Percentiles rank a stretch among this genome's conserved stretches.
Evolutionary conservation across 2,797 vertebrate species (phyloP).

Genomic region (Coregonus ussuriensis): DNA sequence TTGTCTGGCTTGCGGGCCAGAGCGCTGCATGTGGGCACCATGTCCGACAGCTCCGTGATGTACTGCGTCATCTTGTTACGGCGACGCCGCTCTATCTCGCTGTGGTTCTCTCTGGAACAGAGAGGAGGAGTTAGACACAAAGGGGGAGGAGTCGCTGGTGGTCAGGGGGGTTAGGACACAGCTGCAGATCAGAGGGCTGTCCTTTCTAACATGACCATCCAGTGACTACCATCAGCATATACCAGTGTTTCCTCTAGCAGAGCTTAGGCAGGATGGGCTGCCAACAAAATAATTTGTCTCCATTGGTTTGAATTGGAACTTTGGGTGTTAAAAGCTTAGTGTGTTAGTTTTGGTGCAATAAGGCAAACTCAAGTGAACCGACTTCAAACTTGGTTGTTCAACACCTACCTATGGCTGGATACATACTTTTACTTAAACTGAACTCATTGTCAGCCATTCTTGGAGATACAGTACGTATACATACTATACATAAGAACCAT

Average conservation of each 20-base stretch:
- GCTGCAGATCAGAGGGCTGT: neutral
- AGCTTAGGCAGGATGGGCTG: neutral
- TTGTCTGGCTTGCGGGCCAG: constrained; percentile 97
- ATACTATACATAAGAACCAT: neutral
- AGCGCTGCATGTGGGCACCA: constrained; percentile 99
- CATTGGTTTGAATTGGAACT: neutral
- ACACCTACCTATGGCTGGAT: neutral
- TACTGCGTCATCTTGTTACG: constrained; percentile 99
- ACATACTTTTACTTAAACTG: neutral
- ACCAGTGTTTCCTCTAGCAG: neutral
- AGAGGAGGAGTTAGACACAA: constrained; percentile 37
- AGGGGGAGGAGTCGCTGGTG: neutral
- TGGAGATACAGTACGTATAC: neutral
- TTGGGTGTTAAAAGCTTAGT: neutral
- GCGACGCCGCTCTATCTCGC: constrained; percentile 95
- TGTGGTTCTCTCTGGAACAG: constrained; percentile 94
- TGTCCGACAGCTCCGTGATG: constrained; percentile 98
- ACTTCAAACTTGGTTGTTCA: neutral
- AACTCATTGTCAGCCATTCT: neutral
- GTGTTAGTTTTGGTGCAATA: neutral
- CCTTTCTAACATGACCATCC: neutral
- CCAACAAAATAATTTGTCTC: neutral
- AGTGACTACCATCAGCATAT: neutral
- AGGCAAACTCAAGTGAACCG: neutral
- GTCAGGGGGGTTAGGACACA: too few relatives aligned